Conservation (phyloP, 2,797 vertebrate species). For the Corythornis leucogaster region DNA sequence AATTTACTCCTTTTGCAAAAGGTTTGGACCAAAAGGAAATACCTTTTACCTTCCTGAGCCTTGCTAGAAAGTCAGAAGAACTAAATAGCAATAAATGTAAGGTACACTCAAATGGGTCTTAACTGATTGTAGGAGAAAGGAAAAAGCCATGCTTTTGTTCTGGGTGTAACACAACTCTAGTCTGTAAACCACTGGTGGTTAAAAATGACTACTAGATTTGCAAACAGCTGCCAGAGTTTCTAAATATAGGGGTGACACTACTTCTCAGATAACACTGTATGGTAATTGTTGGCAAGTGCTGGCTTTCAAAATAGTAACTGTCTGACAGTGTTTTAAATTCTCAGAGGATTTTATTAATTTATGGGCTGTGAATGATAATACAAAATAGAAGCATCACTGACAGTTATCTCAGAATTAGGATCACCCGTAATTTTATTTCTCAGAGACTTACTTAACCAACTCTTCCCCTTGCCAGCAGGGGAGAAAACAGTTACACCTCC, state of each 20-base stretch:
- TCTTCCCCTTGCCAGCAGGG: background rate
- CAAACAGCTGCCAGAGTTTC: constrained; percentile 36
- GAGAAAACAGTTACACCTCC: background rate
- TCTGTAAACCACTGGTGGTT: background rate
- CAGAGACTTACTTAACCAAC: background rate
- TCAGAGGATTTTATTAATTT: background rate
- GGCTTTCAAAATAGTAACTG: constrained; percentile 41
- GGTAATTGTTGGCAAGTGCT: background rate
- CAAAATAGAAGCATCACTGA: background rate
- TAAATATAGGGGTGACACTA: constrained; percentile 33
- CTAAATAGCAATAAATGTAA: too few species aligned
- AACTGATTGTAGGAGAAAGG: background rate
- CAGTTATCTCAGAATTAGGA: background rate
- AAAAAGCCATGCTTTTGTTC: background rate
- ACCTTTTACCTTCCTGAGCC: too few species aligned
- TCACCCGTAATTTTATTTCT: background rate
- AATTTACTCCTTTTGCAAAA: background rate
- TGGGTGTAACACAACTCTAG: background rate
- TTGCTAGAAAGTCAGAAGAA: too few species aligned
- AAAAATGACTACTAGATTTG: constrained; percentile 12
- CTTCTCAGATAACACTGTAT: constrained; percentile 30
- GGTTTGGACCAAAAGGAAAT: background rate
- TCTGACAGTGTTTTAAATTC: background rate
- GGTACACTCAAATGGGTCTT: background rate
- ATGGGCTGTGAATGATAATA: background rate